These are phyloP conservation scores for Pandemis heparana DNA, from an alignment of 2,888 invertebrate species.

Conservation along the genomic window DNA sequence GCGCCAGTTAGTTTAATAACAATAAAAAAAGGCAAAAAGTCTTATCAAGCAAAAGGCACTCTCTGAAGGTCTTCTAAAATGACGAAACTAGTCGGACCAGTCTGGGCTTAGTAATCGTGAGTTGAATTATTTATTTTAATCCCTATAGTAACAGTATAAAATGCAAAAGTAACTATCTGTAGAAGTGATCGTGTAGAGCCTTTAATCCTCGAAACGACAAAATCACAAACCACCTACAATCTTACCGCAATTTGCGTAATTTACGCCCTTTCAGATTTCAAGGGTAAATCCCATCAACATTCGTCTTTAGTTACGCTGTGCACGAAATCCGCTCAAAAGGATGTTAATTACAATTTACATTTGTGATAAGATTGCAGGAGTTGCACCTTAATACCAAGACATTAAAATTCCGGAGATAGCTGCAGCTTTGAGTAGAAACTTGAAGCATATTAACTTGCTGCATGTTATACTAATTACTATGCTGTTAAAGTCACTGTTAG, in stretches of 20 bases:
- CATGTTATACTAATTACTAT: no score
- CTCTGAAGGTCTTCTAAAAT: no score
- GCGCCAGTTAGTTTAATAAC: no score
- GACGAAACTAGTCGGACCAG: no score
- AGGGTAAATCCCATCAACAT: slow-evolving; percentile 15
- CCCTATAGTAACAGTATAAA: no score
- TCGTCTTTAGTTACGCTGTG: slow-evolving; percentile 9
- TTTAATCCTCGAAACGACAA: neutral
- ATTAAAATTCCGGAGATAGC: neutral
- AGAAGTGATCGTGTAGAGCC: neutral
- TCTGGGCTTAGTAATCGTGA: no score
- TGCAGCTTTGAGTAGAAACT: neutral
- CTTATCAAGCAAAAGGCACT: no score
- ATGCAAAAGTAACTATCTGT: no score
- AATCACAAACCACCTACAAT: neutral
- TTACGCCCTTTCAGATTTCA: neutral
- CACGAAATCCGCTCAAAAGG: neutral
- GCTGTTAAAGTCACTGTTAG: no score
- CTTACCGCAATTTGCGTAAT: neutral
- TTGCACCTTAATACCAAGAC: neutral
- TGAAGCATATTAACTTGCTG: no score
- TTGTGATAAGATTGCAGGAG: slow-evolving; percentile 11
- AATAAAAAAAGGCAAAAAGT: no score
- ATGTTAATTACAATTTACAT: neutral
- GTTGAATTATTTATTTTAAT: no score